Evolutionary conservation across 2,797 vertebrate species (phyloP).

Genomic region (Echiichthys vipera): DNA sequence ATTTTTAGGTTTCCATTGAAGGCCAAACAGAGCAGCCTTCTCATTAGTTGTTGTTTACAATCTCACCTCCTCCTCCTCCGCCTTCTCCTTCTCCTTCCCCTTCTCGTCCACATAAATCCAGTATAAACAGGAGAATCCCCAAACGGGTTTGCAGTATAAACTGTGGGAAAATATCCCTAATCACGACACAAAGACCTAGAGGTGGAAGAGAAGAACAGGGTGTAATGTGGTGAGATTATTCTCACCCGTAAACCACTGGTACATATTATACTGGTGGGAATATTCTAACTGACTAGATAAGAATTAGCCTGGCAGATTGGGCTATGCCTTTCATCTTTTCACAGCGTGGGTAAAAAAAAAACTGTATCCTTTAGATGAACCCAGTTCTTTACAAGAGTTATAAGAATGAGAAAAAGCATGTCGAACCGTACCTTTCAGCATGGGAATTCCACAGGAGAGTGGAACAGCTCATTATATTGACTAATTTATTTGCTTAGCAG

Average conservation of each 20-base stretch:
- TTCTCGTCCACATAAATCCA: slow-evolving; percentile 43
- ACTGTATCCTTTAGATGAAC: slow-evolving; percentile 79
- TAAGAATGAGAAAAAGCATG: slow-evolving; percentile 60
- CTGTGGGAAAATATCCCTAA: slow-evolving; percentile 61
- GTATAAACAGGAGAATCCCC: slow-evolving; percentile 62
- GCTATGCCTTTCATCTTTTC: slow-evolving; percentile 74
- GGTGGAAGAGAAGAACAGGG: slow-evolving; percentile 28
- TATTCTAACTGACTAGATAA: slow-evolving; percentile 70
- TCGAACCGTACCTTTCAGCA: slow-evolving; percentile 71
- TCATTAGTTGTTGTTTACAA: slow-evolving; percentile 67
- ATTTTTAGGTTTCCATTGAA: slow-evolving; percentile 51
- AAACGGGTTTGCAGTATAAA: slow-evolving; percentile 50
- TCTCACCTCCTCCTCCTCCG: slow-evolving; percentile 59
- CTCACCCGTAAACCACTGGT: slow-evolving; percentile 49
- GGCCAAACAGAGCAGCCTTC: slow-evolving; percentile 48
- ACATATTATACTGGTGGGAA: slow-evolving; percentile 32
- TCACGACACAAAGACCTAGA: slow-evolving; percentile 43
- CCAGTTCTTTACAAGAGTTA: slow-evolving; percentile 61
- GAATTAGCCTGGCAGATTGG: slow-evolving; percentile 70
- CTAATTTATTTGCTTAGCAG: slow-evolving; percentile 82
- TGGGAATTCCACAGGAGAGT: slow-evolving; percentile 66
- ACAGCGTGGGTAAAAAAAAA: slow-evolving; percentile 42
- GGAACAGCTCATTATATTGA: slow-evolving; percentile 76
- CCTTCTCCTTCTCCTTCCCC: slow-evolving; percentile 52
- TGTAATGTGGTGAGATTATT: slow-evolving; percentile 42